Conservation (phyloP, 2,888 invertebrate species). For the Lycocerus yunnanus region DNA sequence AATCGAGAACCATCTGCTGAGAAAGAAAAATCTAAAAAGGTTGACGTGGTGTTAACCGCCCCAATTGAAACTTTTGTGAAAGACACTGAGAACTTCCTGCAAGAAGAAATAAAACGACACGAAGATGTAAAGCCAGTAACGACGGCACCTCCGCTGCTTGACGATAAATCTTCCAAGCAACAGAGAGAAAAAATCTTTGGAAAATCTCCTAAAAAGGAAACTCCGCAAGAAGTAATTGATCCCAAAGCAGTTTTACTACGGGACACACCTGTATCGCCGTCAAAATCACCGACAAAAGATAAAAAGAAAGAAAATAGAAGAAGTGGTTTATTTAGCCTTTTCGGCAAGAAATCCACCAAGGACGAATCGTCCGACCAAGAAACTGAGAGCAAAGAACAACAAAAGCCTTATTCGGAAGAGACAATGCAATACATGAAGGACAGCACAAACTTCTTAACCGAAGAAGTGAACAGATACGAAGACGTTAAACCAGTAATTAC, state of each 20-base stretch:
- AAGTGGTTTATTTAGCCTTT: conserved; percentile 38
- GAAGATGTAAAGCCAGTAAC: conserved; percentile 26
- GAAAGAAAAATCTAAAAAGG: neutral
- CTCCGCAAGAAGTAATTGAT: neutral
- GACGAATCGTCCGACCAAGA: conserved; percentile 13
- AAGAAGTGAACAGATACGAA: conserved; percentile 17
- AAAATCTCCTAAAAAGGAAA: neutral
- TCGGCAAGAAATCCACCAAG: conserved; percentile 38
- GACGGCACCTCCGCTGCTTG: neutral
- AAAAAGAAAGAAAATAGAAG: conserved; percentile 35
- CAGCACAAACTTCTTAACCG: conserved; percentile 8
- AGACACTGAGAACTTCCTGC: conserved; percentile 34
- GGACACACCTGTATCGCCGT: neutral
- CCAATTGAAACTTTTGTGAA: neutral
- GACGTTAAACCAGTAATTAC: conserved; percentile 7
- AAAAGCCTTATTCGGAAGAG: conserved; percentile 8
- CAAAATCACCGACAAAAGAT: conserved; percentile 7
- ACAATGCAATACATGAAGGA: conserved; percentile 9
- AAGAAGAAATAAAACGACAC: conserved; percentile 31
- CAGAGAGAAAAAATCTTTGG: neutral
- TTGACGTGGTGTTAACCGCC: conserved; percentile 36
- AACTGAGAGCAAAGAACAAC: neutral
- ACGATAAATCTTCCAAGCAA: neutral
- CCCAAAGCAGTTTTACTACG: neutral
- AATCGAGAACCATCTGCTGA: conserved; percentile 28